A percentile compares a stretch with the other conserved stretches of the same genome.
phyloP scores from a whole-genome alignment of 2,797 vertebrate genomes.

The Danio jaintianensis region DNA sequence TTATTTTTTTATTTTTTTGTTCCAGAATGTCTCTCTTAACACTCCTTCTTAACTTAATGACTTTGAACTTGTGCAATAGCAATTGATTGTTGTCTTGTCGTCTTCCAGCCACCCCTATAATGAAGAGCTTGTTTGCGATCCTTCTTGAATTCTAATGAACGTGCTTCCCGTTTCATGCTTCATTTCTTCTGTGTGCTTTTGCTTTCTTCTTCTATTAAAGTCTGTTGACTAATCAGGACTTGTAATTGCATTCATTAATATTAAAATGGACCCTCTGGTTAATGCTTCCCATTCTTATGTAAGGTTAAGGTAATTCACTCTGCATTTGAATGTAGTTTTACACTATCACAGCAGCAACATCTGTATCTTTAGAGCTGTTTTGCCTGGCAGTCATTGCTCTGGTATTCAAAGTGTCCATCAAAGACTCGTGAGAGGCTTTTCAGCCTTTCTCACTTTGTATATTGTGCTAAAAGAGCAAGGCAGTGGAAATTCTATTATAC shows the following conservation, averaged over 20 bases:
- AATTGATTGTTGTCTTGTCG: constrained; percentile 31
- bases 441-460: not conserved
- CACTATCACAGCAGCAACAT: not conserved
- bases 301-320: not conserved
- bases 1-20: no score
- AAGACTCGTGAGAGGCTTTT: not conserved
- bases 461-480: constrained; percentile 20
- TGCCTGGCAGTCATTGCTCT: not conserved
- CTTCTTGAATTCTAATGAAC: constrained; percentile 37
- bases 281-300: not conserved
- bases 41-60: constrained; percentile 23
- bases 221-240: constrained; percentile 7
- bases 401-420: constrained; percentile 10
- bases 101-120: constrained; percentile 19
- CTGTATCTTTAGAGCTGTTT: constrained; percentile 24
- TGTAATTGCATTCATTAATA: not conserved
- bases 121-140: constrained; percentile 22
- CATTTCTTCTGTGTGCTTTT: not conserved
- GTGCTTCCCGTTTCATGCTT: not conserved
- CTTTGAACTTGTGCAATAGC: constrained; percentile 32
- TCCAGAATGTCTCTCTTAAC: not conserved
- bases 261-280: not conserved
- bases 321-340: not conserved
- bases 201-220: not conserved
- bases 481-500: constrained; percentile 2